Base-by-base conservation (phyloP, 2,797 vertebrate genomes). In the Sebastes oblongus region DNA sequence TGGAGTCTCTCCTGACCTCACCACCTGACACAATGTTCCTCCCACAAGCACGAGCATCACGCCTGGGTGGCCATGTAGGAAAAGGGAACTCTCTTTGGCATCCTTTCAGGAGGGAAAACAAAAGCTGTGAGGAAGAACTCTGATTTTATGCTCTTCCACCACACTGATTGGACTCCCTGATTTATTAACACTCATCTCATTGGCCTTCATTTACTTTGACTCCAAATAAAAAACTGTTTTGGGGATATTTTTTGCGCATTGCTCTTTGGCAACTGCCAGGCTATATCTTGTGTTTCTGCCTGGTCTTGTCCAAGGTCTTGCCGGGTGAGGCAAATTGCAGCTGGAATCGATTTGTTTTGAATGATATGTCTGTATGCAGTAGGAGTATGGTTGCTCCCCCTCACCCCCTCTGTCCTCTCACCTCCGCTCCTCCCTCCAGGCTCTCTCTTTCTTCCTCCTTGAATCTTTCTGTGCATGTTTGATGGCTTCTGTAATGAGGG, bases 21-120 rank as follows among this genome's bases (percentile, higher is more conserved):
- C 86, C 66, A 88, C 86, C 80, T 93, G 83, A 91, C 87, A 88
- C 81, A 64, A 72, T 82, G 83, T 84, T 88, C 85, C 84, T 81
- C 78, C 87, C 81, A 73, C 67, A 77, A 77, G 83, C 77, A 76
- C 39, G 54, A 80, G 83, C 82, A 88, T 80, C 89, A 82, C 16
- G 85, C 91, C 87, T 94, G 92, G 93, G 92, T 94, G 90, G 93
- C 83, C 91, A 4, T 70, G 83, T 72, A 70, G 87, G 81, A 77
- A 76, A 78, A 69, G 18, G 77, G 80, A 88, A 80, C 50, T 52
- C 72, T 76, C 54, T 55, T 12, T 81, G 69, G 74, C 25, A 0
- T 70, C 56, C 25, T 66, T 56, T 86, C 69, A 78, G 64, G 54
- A 52, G 16, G 14, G 13, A 66, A 86, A 92, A 81, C 59, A 86